Conservation (phyloP, 2,888 invertebrate species). For the Odontocolon sp. region DNA sequence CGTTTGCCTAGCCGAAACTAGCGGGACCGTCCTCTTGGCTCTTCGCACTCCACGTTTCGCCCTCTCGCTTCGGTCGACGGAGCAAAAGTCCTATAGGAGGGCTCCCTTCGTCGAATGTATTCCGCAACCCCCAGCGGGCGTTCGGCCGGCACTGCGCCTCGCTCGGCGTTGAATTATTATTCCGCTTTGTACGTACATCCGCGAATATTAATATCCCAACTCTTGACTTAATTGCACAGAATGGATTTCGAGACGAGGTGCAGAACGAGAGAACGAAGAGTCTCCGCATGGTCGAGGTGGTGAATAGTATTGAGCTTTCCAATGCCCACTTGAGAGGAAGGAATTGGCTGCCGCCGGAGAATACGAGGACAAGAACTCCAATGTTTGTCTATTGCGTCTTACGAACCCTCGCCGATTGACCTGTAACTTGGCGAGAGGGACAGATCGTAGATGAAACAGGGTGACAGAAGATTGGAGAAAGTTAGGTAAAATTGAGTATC, state of each 20-base stretch:
- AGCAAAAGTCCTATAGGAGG: slow-evolving; percentile 33
- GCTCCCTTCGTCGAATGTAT: slow-evolving; percentile 17
- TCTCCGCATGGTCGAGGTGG: slow-evolving; percentile 39
- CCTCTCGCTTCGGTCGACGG: slow-evolving; percentile 47
- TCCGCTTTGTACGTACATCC: slow-evolving; percentile 77
- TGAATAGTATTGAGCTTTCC: slow-evolving; percentile 38
- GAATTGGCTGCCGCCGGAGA: slow-evolving; percentile 24
- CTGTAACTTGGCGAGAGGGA: background rate
- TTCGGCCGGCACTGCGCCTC: slow-evolving; percentile 60
- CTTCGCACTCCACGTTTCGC: slow-evolving; percentile 38
- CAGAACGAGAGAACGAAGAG: slow-evolving; percentile 41
- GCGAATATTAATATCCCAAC: slow-evolving; percentile 78
- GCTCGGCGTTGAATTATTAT: slow-evolving; percentile 76
- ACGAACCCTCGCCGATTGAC: background rate
- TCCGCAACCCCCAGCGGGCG: slow-evolving; percentile 50
- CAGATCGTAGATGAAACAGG: background rate
- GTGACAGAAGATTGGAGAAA: slow-evolving; percentile 13
- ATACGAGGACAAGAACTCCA: slow-evolving; percentile 25
- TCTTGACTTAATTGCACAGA: slow-evolving; percentile 78
- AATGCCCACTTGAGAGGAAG: background rate
- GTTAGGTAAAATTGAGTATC: slow-evolving; percentile 67
- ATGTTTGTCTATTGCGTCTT: slow-evolving; percentile 22
- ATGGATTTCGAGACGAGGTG: slow-evolving; percentile 70
- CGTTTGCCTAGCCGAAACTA: slow-evolving; percentile 71
- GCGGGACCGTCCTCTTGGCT: slow-evolving; percentile 62